Evolutionary conservation across 2,888 invertebrate genomes (phyloP).

Genomic region (Plagodis dolabraria): DNA sequence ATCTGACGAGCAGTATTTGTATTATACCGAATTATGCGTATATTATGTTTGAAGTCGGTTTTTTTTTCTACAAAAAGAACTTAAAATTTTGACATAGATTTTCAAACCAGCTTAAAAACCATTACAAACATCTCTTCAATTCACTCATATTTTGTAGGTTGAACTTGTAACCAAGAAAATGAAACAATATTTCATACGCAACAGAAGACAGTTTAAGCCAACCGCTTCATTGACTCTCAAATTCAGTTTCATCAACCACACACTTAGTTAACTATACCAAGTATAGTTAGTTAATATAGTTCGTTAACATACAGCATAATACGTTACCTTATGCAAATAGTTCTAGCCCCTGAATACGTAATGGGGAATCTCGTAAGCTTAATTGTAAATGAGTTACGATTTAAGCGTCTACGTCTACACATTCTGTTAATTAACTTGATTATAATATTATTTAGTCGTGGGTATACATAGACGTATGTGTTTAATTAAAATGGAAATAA

Average conservation of each 20-base stretch:
- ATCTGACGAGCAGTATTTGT: too few species aligned
- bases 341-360: constrained; percentile 34
- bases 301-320: constrained; percentile 26
- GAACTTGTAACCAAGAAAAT: too few species aligned
- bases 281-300: background rate
- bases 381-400: constrained; percentile 29
- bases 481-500: background rate
- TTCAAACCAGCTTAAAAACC: too few species aligned
- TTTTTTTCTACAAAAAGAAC: too few species aligned
- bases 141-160: too few species aligned
- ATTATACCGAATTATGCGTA: too few species aligned
- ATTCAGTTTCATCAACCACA: constrained; percentile 13
- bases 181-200: background rate
- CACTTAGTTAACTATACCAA: constrained; percentile 12
- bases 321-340: constrained; percentile 35
- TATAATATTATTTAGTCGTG: constrained; percentile 2
- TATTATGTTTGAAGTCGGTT: too few species aligned
- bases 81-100: too few species aligned
- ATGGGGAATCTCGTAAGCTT: constrained; percentile 25
- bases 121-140: too few species aligned
- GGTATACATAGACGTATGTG: constrained; percentile 1
- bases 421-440: constrained; percentile 22
- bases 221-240: constrained; percentile 22
- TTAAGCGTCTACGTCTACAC: constrained; percentile 24
- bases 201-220: background rate